Base-by-base conservation (phyloP, 2,797 vertebrate species). In the Echiichthys vipera region DNA sequence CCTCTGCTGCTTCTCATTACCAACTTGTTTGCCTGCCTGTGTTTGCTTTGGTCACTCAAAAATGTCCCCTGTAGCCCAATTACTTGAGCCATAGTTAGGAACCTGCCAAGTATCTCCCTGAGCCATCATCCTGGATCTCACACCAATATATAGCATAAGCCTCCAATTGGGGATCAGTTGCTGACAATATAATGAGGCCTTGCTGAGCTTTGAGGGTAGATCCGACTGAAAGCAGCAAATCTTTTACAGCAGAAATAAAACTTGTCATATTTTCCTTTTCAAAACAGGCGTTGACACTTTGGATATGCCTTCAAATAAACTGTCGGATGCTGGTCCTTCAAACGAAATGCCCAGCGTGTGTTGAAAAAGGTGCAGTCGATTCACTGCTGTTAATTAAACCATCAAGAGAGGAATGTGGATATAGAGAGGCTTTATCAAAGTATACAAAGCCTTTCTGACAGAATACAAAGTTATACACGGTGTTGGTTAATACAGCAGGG, bases 21-120 rank as follows among this genome's bases (percentile, higher is more conserved):
- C 74, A 68, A 68, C 76, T 62, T 63, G 71, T 85, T 82, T 84
- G 73, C 67, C 69, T 55, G 36, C 42, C 20, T 45, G 55, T n/a
- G 5, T 42, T 40, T 54, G 67, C 86, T 86, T 84, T 86, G 73
- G 88, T 88, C 66, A 66, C 69, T 76, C 62, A 65, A 80, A 88
- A 84, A 77, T 81, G 87, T 89, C 84, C 88, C 77, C 77, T 65
- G 73, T 71, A 91, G 87, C 71, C 89, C 89, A 91, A 91, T 93
- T 92, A 92, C 86, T 86, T 79, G 74, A 84, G 82, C 69, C 73
- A 72, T 79, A 75, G 84, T 80, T 78, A 65, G 84, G 80, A 88
- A 92, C 85, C 86, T 89, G 91, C 84, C 89, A 88, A 84, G 69
- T 42, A 30, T 76, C 69, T 84, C 76, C 83, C 67, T 0, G 15